These are phyloP conservation scores for Marronus borbonicus DNA, from an alignment of 2,888 invertebrate species.

Conservation along the genomic window DNA sequence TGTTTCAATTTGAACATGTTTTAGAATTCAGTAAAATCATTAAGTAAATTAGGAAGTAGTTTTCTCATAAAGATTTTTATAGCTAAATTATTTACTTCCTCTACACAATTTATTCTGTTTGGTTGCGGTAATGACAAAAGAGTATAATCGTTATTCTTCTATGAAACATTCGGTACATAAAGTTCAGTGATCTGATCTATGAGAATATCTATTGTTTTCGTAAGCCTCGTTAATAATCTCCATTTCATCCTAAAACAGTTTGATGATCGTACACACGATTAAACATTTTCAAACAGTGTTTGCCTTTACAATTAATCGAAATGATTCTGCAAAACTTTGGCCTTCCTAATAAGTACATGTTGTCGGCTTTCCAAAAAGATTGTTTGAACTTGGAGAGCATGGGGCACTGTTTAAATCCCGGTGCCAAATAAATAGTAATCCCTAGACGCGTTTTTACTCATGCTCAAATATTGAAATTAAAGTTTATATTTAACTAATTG, in stretches of 20 bases:
- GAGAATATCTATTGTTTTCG: neutral
- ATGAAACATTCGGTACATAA: neutral
- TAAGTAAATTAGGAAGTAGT: no score
- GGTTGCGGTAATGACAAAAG: no score
- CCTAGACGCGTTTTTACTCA: neutral
- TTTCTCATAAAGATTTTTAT: no score
- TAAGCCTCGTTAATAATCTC: constrained; percentile 11
- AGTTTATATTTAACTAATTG: neutral
- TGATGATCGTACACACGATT: neutral
- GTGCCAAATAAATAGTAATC: neutral
- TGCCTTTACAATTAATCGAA: constrained; percentile 8
- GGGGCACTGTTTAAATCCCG: neutral
- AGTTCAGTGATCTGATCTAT: neutral
- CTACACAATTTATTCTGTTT: no score
- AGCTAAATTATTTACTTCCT: no score
- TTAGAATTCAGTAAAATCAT: no score
- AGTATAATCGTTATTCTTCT: no score
- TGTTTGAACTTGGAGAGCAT: neutral
- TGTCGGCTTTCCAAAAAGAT: constrained; percentile 12
- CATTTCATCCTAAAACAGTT: constrained; percentile 8
- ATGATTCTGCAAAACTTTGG: constrained; percentile 31
- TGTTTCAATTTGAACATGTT: no score
- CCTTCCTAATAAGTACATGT: neutral
- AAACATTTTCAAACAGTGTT: neutral
- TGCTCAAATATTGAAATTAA: no score